Percentiles rank a stretch among this genome's conserved stretches.
Conservation (phyloP, 2,797 vertebrate species). For the Etheostoma perlongum region DNA sequence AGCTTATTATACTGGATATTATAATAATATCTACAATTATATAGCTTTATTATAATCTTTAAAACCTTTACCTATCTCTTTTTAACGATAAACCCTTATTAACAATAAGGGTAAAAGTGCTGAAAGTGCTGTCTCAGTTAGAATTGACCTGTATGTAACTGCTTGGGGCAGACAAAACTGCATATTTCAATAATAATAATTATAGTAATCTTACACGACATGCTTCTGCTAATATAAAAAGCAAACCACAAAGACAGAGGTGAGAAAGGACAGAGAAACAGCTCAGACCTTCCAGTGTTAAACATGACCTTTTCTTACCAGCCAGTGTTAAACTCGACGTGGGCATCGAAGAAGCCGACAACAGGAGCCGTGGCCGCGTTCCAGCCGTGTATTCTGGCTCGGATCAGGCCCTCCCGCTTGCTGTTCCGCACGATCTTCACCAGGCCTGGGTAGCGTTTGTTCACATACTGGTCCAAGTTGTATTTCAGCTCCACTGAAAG, state of each 20-base stretch:
- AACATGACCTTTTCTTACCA: conserved; percentile 87
- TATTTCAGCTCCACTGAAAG: conserved; percentile 94
- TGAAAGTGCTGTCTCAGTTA: conserved; percentile 62
- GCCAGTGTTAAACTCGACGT: conserved; percentile 96
- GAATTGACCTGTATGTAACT: conserved; percentile 52
- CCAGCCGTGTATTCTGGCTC: conserved; percentile 97
- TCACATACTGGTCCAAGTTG: conserved; percentile 96
- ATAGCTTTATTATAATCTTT: no score
- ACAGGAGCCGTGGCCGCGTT: conserved; percentile 92
- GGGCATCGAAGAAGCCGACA: conserved; percentile 97
- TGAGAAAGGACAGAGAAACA: conserved; percentile 40
- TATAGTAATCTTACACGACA: conserved; percentile 47
- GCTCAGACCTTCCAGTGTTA: conserved; percentile 37
- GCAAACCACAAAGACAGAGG: conserved; percentile 44
- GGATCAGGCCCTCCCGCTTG: conserved; percentile 95
- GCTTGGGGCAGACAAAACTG: conserved; percentile 41
- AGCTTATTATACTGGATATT: conserved; percentile 19
- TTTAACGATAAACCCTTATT: conserved; percentile 60
- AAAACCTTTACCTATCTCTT: no score
- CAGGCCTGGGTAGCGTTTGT: conserved; percentile 93
- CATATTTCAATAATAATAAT: conserved; percentile 41
- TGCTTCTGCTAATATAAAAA: conserved; percentile 52
- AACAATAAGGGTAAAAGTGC: conserved; percentile 63
- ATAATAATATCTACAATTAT: no score
- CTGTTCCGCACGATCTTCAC: conserved; percentile 96